Percentiles rank a stretch among this genome's conserved stretches.
These are phyloP conservation scores for Acropternis orthonyx DNA, from an alignment of 2,797 vertebrate genomes.

Conservation along the genomic window DNA sequence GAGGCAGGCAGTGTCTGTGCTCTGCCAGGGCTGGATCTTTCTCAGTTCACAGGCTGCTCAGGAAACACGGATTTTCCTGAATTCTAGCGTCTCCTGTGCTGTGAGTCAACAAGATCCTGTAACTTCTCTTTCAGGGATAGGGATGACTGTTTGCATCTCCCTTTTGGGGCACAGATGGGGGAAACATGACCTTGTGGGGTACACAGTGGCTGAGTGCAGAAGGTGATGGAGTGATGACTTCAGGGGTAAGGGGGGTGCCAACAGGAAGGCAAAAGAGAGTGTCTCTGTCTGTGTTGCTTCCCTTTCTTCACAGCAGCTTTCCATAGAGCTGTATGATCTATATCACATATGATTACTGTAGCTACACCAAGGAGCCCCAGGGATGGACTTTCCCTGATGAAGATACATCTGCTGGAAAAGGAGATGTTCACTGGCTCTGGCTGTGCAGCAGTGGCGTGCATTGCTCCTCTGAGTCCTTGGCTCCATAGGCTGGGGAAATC, in stretches of 20 bases:
- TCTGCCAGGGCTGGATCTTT: not conserved
- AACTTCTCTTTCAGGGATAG: not conserved
- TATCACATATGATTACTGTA: not conserved
- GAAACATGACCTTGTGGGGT: accelerated
- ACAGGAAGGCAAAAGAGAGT: not conserved
- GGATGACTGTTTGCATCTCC: not conserved
- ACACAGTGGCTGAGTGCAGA: not conserved
- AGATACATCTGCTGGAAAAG: not conserved
- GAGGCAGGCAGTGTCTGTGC: not conserved
- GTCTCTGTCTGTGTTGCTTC: not conserved
- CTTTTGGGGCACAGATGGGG: not conserved
- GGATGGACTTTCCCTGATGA: not conserved
- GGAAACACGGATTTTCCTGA: not conserved
- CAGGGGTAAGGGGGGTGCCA: not conserved
- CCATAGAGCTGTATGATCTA: not conserved
- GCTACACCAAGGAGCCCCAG: not conserved
- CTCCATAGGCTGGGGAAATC: not conserved
- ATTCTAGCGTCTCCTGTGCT: not conserved
- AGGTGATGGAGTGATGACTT: not conserved
- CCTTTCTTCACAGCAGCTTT: not conserved
- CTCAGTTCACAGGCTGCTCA: not conserved
- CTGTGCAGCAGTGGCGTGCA: not conserved
- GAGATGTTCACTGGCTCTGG: not conserved
- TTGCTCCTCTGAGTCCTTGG: not conserved
- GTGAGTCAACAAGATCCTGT: not conserved